Evolutionary conservation across 2,113 vertebrate genomes (phyloP).

Genomic region (Lipotes vexillifer): DNA sequence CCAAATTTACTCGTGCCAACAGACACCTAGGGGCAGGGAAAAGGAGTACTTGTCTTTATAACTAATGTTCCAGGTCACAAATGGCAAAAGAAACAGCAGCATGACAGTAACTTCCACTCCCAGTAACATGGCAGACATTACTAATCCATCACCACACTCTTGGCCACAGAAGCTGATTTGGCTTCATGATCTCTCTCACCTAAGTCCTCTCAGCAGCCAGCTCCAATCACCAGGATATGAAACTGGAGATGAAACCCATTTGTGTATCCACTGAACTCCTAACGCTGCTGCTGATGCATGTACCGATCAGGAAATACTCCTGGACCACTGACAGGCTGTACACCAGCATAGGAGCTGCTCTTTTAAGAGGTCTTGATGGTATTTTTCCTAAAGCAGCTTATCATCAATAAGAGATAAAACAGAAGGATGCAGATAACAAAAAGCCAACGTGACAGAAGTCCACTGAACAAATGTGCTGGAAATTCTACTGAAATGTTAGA

Average conservation of each 20-base stretch:
- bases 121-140: neutral
- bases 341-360: neutral
- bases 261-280: neutral
- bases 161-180: neutral
- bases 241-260: neutral
- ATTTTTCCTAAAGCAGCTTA: neutral
- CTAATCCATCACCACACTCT: neutral
- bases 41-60: neutral
- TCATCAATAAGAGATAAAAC: slow-evolving; percentile 13
- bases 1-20: neutral
- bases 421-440: slow-evolving; percentile 4
- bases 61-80: neutral
- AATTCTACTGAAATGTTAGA: neutral
- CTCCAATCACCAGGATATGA: neutral
- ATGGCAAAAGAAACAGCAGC: neutral
- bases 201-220: neutral
- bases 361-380: neutral
- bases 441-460: neutral
- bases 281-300: neutral
- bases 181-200: neutral
- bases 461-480: neutral
- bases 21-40: neutral
- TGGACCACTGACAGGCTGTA: neutral
- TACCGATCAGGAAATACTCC: neutral
- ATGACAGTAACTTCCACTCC: neutral